Evolutionary conservation across 2,797 vertebrate genomes (phyloP), one percentile per base, ranked within the genome.

Genomic region (Ctenochaetus hawaiiensis): DNA sequence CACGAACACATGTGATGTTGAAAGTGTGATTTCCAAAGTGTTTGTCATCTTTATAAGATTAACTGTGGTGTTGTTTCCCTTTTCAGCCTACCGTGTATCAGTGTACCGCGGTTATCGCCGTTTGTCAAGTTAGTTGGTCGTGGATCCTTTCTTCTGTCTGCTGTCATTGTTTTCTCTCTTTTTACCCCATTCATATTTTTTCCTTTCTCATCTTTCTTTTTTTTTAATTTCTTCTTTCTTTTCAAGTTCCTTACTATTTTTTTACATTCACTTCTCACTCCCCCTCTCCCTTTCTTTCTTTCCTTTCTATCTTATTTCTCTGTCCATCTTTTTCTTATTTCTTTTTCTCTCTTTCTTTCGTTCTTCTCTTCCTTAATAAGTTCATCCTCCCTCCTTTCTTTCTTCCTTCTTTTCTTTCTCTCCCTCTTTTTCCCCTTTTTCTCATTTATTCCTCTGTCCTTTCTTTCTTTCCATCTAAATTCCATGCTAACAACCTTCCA

Each of bases 31-130:
- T 47, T 67, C 14, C 26, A 13, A 49, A 34, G 30, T 54, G 18
- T 74, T 57, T 52, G 76, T 39, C 75, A 18, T 81, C 7, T 75
- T 72, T 70, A 80, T 74, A 68, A 83, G 76, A 76, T 91, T 92
- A 88, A 92, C 75, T 11, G 9, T 72, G 69, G 20, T 91, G 83
- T 93, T 80, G 79, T 93, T 96, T 97, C 95, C 90, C 93, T 96
- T 97, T 96, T 75, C 96, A 98, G 97, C 96, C 93, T 97, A 96
- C 95, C 95, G 95, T 93, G 96, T 97, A 82, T 97, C 95, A 84
- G 95, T 97, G 97, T 98, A 97, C 96, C 94, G 95, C 62, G 95
- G 97, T 97, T 99, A 98, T 95, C 96, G 95, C 47, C 97, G 97
- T 94, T 94, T 96, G 94, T 96, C 96, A 97, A 98, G 96, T 99